Evolutionary conservation across 1,140 invertebrate species (phyloP).

Genomic region (Propsilocerus akamusi): DNA sequence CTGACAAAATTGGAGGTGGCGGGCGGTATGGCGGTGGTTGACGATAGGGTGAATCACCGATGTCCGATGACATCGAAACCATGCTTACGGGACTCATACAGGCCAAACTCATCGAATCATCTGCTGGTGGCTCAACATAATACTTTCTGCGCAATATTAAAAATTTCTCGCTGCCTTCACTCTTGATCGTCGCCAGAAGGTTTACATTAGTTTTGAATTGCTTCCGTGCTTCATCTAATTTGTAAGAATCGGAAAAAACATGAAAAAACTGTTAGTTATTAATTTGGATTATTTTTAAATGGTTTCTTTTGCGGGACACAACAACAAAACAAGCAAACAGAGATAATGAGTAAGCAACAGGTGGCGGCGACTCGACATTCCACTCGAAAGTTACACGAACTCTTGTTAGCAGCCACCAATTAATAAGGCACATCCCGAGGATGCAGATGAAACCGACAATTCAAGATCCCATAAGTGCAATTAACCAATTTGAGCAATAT

Average conservation of each 20-base stretch:
- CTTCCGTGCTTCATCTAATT: slow-evolving; percentile 55
- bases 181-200: slow-evolving; percentile 63
- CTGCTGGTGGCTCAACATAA: slow-evolving; percentile 25
- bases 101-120: slow-evolving; percentile 23
- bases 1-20: slow-evolving; percentile 31
- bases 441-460: too few species aligned
- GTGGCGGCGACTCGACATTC: too few species aligned
- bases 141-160: slow-evolving; percentile 65
- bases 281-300: too few species aligned
- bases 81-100: slow-evolving; percentile 16
- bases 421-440: too few species aligned
- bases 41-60: slow-evolving; percentile 12
- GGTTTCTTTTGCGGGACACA: too few species aligned
- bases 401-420: too few species aligned
- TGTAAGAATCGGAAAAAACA: neutral
- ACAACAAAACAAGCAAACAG: too few species aligned
- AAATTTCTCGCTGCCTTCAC: slow-evolving; percentile 64
- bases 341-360: too few species aligned
- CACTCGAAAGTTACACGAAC: too few species aligned
- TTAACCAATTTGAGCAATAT: too few species aligned
- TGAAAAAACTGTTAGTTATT: too few species aligned
- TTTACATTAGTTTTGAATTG: slow-evolving; percentile 86
- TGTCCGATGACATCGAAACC: slow-evolving; percentile 15
- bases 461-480: too few species aligned
- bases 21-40: slow-evolving; percentile 46